Evolutionary conservation across 2,113 vertebrate genomes (phyloP).

Genomic region (Progne subis): DNA sequence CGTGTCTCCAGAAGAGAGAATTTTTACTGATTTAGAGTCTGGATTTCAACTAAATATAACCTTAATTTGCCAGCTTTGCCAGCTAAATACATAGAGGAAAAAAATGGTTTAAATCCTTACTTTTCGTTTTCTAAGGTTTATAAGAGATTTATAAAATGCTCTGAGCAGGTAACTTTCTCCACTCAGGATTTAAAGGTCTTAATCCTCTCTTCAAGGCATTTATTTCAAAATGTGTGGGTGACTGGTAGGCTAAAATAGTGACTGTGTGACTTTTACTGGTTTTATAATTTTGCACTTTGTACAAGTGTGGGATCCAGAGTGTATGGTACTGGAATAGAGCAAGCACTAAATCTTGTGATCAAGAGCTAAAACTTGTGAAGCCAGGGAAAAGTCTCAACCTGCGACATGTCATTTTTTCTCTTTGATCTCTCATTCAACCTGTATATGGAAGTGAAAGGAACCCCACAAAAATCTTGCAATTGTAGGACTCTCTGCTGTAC

Average conservation of each 20-base stretch:
- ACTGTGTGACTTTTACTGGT: background rate
- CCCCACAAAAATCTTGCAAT: background rate
- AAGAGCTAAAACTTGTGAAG: background rate
- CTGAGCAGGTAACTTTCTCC: background rate
- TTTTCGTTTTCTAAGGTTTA: background rate
- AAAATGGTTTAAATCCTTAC: background rate
- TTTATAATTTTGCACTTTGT: background rate
- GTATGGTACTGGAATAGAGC: background rate
- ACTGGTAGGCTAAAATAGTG: background rate
- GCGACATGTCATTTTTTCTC: background rate
- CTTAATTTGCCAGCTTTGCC: background rate
- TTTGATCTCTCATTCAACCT: background rate
- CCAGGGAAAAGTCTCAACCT: background rate
- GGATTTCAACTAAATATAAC: background rate
- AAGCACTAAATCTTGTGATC: background rate
- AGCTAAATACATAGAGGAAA: background rate
- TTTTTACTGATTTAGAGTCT: background rate
- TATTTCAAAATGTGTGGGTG: background rate
- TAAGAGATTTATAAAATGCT: background rate
- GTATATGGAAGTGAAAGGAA: background rate
- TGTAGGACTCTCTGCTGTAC: background rate
- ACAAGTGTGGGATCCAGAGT: background rate
- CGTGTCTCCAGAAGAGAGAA: background rate
- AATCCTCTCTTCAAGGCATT: background rate
- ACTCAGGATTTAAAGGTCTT: background rate